A percentile compares a stretch with the other conserved stretches of the same genome.
Conservation (phyloP, 2,888 invertebrate species). For the Catonia carolina region DNA sequence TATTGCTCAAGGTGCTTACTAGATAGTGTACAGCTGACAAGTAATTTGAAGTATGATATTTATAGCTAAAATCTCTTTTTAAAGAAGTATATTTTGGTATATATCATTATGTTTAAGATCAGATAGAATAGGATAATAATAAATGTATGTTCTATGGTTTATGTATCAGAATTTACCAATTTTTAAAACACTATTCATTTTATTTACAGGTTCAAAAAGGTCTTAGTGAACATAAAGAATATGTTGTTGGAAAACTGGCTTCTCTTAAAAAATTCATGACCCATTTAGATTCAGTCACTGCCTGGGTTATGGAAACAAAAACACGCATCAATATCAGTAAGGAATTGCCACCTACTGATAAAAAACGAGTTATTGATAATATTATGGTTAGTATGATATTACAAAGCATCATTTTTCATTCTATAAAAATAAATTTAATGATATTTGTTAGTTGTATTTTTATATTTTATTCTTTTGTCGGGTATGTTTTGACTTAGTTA, state of each 20-base stretch:
- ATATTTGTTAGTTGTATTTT: not conserved
- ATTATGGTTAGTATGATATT: conserved; percentile 42
- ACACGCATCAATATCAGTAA: conserved; percentile 45
- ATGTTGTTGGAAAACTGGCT: conserved; percentile 50
- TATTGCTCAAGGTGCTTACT: no score
- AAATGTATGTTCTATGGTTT: no score
- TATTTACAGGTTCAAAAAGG: conserved; percentile 43
- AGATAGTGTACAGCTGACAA: no score
- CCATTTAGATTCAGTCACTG: conserved; percentile 50
- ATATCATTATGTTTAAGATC: no score
- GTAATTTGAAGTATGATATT: no score
- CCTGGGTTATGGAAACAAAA: conserved; percentile 49
- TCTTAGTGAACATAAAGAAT: conserved; percentile 50
- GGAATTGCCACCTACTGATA: conserved; percentile 44
- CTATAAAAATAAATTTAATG: not conserved
- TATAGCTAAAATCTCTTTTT: no score
- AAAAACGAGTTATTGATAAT: conserved; percentile 42
- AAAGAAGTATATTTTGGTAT: no score
- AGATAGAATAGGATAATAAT: no score
- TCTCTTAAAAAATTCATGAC: conserved; percentile 51
- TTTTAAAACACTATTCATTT: no score
- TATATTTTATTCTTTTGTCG: not conserved
- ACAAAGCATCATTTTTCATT: not conserved
- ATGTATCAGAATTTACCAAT: no score
- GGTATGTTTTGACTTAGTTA: not conserved